phyloP scores from a whole-genome alignment of 2,113 vertebrate genomes.

The Noctilio leporinus region DNA sequence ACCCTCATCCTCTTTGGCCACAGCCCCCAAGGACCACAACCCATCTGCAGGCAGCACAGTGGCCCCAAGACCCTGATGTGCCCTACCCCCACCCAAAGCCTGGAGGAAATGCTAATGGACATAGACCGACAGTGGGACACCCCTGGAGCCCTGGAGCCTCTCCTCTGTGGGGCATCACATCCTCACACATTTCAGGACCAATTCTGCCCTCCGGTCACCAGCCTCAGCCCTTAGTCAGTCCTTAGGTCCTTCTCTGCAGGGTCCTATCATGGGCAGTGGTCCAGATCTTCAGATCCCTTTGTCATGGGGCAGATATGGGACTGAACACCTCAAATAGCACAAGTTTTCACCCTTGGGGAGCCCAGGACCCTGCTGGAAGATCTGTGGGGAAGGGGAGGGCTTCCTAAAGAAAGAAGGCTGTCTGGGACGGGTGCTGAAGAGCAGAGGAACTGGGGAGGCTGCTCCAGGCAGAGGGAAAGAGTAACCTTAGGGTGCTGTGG shows the following conservation, averaged over 20 bases:
- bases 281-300: background rate
- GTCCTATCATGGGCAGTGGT: background rate
- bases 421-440: background rate
- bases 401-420: background rate
- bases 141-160: background rate
- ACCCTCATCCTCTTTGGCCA: background rate
- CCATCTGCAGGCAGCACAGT: background rate
- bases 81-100: background rate
- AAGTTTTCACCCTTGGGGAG: background rate
- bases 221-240: background rate
- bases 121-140: background rate
- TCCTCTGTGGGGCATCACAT: background rate
- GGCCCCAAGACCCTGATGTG: background rate
- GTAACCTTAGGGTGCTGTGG: background rate
- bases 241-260: background rate
- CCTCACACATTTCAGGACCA: background rate
- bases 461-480: background rate
- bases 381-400: background rate
- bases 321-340: background rate
- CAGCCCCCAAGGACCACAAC: background rate
- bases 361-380: background rate
- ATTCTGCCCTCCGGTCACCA: background rate
- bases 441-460: background rate
- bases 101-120: background rate
- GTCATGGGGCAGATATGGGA: background rate